These are phyloP conservation scores for Rotaria magnacalcarata DNA, from an alignment of 2,888 invertebrate genomes.

Conservation along the genomic window DNA sequence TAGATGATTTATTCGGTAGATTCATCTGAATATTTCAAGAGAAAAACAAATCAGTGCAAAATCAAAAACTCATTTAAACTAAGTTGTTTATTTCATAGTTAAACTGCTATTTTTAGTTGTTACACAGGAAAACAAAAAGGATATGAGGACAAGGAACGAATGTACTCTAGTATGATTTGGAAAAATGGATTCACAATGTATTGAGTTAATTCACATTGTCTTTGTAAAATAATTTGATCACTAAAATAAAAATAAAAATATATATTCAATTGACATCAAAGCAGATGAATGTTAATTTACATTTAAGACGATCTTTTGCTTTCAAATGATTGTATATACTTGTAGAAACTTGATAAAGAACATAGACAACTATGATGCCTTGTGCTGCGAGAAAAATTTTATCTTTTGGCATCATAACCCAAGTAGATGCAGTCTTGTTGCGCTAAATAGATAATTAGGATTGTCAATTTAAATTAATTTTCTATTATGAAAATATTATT, in stretches of 20 bases:
- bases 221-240: neutral
- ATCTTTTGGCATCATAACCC: neutral
- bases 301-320: constrained; percentile 30
- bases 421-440: neutral
- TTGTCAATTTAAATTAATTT: neutral
- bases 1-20: neutral
- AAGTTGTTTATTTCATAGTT: constrained; percentile 5
- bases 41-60: neutral
- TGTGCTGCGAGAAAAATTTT: neutral
- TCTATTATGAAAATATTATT: neutral
- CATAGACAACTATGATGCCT: neutral
- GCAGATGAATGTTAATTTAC: neutral
- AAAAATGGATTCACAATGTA: neutral
- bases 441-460: neutral
- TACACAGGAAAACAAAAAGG: neutral
- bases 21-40: constrained; percentile 4
- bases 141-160: neutral
- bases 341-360: neutral
- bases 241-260: constrained; percentile 8
- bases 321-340: constrained; percentile 1
- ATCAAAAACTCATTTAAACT: neutral
- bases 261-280: neutral
- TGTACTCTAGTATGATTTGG: neutral
- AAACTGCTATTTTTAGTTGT: neutral
- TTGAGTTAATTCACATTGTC: constrained; percentile 1